Conservation (phyloP, 2,888 invertebrate species). For the Tigriopus californicus region DNA sequence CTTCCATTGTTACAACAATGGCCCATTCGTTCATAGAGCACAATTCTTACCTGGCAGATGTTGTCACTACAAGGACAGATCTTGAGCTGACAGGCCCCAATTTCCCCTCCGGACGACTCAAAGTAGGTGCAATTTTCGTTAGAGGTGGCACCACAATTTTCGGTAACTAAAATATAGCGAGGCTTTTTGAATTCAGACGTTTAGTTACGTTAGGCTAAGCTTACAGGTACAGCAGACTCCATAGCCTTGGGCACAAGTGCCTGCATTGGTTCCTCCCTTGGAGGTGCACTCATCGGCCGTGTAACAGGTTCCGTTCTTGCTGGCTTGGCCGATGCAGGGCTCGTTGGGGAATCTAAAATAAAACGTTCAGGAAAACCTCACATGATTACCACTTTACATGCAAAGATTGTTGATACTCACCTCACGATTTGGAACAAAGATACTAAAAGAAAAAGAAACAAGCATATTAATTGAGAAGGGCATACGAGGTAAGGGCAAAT, state of each 20-base stretch:
- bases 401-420: too few species aligned
- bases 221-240: constrained; percentile 12
- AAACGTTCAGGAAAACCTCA: too few species aligned
- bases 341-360: constrained; percentile 2
- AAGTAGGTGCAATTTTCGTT: constrained; percentile 7
- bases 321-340: not conserved
- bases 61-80: constrained; percentile 1
- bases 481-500: too few species aligned
- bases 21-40: too few species aligned
- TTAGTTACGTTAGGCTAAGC: too few species aligned
- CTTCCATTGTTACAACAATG: too few species aligned
- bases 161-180: not conserved
- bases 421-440: too few species aligned
- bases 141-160: not conserved
- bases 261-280: not conserved
- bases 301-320: constrained; percentile 12
- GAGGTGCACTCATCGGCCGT: constrained; percentile 2
- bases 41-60: not conserved
- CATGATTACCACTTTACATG: too few species aligned
- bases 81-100: not conserved
- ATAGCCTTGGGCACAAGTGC: constrained; percentile 6
- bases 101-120: not conserved
- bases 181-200: too few species aligned
- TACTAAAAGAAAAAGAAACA: too few species aligned
- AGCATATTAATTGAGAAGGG: too few species aligned